Evolutionary conservation across 2,797 vertebrate species (phyloP), one percentile per base, ranked within the genome.

Genomic region (Dryobates pubescens): DNA sequence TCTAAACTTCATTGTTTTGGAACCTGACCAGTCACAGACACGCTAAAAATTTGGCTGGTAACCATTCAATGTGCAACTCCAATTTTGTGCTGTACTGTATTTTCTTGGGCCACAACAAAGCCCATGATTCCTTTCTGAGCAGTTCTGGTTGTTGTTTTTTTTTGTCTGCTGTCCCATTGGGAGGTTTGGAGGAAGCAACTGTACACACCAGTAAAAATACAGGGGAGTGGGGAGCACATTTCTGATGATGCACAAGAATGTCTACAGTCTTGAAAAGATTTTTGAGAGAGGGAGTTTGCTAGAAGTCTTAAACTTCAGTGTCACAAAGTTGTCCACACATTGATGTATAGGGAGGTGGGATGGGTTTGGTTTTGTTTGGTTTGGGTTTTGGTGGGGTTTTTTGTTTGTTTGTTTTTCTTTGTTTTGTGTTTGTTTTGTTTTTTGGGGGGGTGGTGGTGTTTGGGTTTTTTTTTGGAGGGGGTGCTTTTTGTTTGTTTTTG

Each of bases 1-100:
- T 83, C 68, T 49, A 67, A 91, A 65, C 27, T 78, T 88, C 29
- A 30, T 85, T 88, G 54, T 82, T 90, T 81, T 92, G 87, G 47
- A 92, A 77, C 17, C 10, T 16, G 86, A 36, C 45, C 72, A 87
- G 34, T 24, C 81, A 57, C 43, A 81, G 57, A 63, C 34, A 68
- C 1, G 3, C 53, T 76, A 76, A 36, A 92, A 79, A 67, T 86
- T 36, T 86, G 47, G 51, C 64, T 82, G 34, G 17, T 84, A 64
- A 73, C 30, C 41, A 15, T 90, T 76, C 68, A 51, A 68, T 79
- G 79, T 64, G 11, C n/a, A 78, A 3, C 30, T 78, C 51, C 24
- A 56, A 0, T 86, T 79, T 88, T 73, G 65, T 84, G 45, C 43
- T 81, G 84, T n/a, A 9, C 22, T 84, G 1, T 83, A 57, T 84